Conservation (phyloP, 2,797 vertebrate genomes). For the Pangasius mekongensis region DNA sequence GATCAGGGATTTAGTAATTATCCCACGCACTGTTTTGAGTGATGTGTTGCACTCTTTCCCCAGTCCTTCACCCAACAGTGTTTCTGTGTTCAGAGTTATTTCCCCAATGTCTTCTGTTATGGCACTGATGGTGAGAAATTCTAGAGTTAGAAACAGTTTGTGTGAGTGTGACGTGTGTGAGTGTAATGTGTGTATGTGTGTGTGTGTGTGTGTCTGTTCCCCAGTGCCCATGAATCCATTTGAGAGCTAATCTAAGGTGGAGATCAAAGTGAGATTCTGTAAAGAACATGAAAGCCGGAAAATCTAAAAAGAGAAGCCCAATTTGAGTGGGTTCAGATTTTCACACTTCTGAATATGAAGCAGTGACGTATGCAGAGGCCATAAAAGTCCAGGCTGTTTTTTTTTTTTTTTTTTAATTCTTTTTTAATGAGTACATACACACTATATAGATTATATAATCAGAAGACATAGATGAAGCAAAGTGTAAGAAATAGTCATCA, state of each 20-base stretch:
- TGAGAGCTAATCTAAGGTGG: conserved; percentile 52
- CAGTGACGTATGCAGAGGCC: neutral
- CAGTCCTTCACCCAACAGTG: neutral
- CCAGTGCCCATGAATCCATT: conserved; percentile 38
- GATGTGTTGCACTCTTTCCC: conserved; percentile 43
- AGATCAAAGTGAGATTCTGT: conserved; percentile 57
- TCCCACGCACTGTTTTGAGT: conserved; percentile 45
- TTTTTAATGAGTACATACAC: neutral
- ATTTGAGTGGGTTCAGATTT: conserved; percentile 17
- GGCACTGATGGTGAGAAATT: conserved; percentile 10
- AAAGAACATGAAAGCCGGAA: conserved; percentile 50
- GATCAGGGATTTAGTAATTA: conserved; percentile 37
- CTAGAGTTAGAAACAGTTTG: neutral
- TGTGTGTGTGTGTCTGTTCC: conserved; percentile 31
- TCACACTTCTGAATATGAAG: conserved; percentile 27
- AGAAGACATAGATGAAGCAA: neutral
- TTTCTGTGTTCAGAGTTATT: conserved; percentile 24
- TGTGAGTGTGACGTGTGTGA: conserved; percentile 16
- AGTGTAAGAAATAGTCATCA: neutral
- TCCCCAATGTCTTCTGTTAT: conserved; percentile 14
- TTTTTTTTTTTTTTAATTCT: conserved; percentile 11
- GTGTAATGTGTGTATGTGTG: neutral
- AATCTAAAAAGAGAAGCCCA: conserved; percentile 17
- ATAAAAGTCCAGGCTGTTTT: neutral
- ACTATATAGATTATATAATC: conserved; percentile 6